phyloP scores from a whole-genome alignment of 2,797 vertebrate genomes.

The Micromesistius poutassou region DNA sequence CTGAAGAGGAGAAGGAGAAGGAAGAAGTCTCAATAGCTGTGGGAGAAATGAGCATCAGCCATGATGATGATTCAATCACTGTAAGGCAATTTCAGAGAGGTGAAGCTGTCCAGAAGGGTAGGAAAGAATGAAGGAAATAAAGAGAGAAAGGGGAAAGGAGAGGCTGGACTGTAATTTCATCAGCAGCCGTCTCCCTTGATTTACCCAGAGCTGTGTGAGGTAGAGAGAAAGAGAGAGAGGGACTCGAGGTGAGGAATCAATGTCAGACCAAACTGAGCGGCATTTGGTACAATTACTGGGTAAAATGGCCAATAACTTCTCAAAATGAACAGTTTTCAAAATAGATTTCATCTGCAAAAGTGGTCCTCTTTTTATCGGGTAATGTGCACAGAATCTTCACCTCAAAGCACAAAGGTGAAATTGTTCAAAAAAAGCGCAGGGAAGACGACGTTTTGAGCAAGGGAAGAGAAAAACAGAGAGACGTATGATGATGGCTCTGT shows the following conservation, averaged over 20 bases:
- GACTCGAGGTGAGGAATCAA: slow-evolving; percentile 16
- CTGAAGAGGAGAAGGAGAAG: not conserved
- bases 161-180: slow-evolving; percentile 29
- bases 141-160: slow-evolving; percentile 22
- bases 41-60: not conserved
- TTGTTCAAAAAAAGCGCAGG: not conserved
- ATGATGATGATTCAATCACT: slow-evolving; percentile 38
- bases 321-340: not conserved
- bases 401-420: not conserved
- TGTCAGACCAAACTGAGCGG: slow-evolving; percentile 8
- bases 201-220: not conserved
- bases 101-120: slow-evolving; percentile 30
- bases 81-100: slow-evolving; percentile 33
- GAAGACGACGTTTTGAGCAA: not conserved
- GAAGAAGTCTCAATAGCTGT: slow-evolving; percentile 14
- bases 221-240: slow-evolving; percentile 3
- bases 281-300: not conserved
- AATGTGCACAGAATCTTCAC: not conserved
- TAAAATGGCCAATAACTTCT: not conserved
- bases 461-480: not conserved
- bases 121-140: slow-evolving; percentile 31
- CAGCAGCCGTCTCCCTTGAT: slow-evolving; percentile 28
- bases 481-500: not conserved
- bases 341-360: not conserved
- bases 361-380: not conserved